These are phyloP conservation scores for Drosophila colorata DNA, from an alignment of 2,888 invertebrate species.

Conservation along the genomic window DNA sequence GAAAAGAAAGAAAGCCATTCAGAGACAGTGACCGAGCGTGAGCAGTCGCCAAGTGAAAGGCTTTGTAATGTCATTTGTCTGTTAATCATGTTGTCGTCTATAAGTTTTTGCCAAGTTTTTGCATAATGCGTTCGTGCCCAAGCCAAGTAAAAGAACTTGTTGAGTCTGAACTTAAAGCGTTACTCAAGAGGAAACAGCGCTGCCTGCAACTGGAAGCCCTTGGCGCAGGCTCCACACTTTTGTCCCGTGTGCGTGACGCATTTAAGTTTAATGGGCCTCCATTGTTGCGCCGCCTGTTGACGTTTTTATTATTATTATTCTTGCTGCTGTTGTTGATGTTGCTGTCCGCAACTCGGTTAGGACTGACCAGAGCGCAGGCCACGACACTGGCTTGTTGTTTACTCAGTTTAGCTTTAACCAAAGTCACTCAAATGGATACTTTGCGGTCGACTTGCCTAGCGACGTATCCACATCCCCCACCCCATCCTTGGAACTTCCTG, in stretches of 20 bases:
- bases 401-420: constrained; percentile 17
- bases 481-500: constrained; percentile 37
- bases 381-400: constrained; percentile 27
- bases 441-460: constrained; percentile 43
- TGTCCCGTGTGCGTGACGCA: constrained; percentile 66
- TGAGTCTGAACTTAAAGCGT: constrained; percentile 48
- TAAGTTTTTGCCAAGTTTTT: constrained; percentile 68
- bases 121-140: constrained; percentile 70
- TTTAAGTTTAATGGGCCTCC: constrained; percentile 62
- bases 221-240: constrained; percentile 24
- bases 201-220: neutral
- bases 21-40: constrained; percentile 9
- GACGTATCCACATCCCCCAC: neutral
- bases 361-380: constrained; percentile 13
- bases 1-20: constrained; percentile 45
- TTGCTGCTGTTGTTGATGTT: constrained; percentile 5
- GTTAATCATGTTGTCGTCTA: constrained; percentile 76
- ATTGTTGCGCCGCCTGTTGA: constrained; percentile 41
- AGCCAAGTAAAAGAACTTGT: constrained; percentile 68
- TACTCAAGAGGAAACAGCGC: constrained; percentile 1
- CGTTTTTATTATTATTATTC: constrained; percentile 23
- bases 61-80: constrained; percentile 75
- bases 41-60: constrained; percentile 65
- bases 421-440: constrained; percentile 62
- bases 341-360: constrained; percentile 26